Percentiles rank a stretch among this genome's conserved stretches.
phyloP scores from a whole-genome alignment of 2,888 invertebrate species.

The Caenorhabditis sulstoni region DNA sequence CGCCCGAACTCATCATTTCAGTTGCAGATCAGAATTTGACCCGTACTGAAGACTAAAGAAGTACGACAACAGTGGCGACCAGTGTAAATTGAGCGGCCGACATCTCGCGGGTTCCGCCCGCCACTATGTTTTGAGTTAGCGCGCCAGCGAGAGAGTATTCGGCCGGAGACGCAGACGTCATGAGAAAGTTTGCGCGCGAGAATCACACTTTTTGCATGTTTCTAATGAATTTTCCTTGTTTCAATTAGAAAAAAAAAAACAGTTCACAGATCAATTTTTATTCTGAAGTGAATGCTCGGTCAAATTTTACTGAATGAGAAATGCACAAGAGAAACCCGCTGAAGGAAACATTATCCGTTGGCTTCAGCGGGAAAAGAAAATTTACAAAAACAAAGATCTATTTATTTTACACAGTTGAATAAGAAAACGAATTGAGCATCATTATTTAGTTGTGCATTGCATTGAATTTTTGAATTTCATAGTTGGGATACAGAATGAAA shows the following conservation, averaged over 20 bases:
- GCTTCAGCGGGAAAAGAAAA: neutral
- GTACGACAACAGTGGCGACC: neutral
- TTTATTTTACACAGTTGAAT: constrained; percentile 20
- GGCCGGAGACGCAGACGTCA: constrained; percentile 35
- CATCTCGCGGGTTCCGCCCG: constrained; percentile 42
- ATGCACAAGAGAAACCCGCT: too few relatives aligned
- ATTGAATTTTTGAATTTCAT: neutral
- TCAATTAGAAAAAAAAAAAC: neutral
- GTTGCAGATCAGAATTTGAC: constrained; percentile 71
- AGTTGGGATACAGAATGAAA: neutral
- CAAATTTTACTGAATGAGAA: too few relatives aligned
- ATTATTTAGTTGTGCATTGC: neutral
- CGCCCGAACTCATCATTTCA: constrained; percentile 70
- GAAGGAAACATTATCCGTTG: neutral
- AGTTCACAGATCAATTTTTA: neutral
- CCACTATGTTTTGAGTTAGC: constrained; percentile 21
- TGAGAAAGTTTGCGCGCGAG: neutral
- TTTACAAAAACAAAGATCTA: neutral
- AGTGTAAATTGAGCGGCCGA: constrained; percentile 34
- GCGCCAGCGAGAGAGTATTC: constrained; percentile 11
- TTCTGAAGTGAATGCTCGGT: too few relatives aligned
- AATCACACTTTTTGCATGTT: neutral
- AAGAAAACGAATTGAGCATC: constrained; percentile 20
- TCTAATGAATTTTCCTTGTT: too few relatives aligned
- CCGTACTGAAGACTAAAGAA: constrained; percentile 68